Evolutionary conservation across 2,797 vertebrate species (phyloP), one percentile per base, ranked within the genome.

Genomic region (Leucoraja ocellata): DNA sequence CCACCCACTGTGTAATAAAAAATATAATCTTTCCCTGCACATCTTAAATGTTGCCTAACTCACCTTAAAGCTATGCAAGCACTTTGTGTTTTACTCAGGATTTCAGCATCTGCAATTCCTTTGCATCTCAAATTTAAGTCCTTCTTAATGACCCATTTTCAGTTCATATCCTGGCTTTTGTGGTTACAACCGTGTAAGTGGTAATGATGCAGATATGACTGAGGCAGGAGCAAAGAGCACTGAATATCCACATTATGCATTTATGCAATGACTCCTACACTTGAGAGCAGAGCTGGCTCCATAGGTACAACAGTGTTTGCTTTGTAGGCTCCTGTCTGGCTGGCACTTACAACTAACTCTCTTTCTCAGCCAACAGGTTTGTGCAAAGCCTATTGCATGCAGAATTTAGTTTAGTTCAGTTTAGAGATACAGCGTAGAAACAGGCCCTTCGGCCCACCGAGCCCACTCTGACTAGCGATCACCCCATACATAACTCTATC

Each of bases 321-420:
- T 46, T 81, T 81, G 79, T 80, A 46, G 79, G 39, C 18, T 80
- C 79, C 79, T 36, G 79, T 80, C 36, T 80, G 79, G 79, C 79
- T 80, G 79, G 36, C 21, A 80, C 79, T 81, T 74, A 46, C 54
- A 81, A 23, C 79, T 81, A 81, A 23, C 79, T 81, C 16, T 81
- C 16, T 39, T 81, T 21, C 54, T 81, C 21, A 18, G 11, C 77
- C n/a, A 32, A 36, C 28, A 79, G 79, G 4, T 54, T 54, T 81
- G 5, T 81, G 79, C 5, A 81, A 46, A 81, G 14, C 25, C 39
- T 23, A 9, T 81, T 39, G 23, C 39, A 54, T 81, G 1, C 9
- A 18, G 7, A 18, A 0, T 46, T 46, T 46, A 46, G 46, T 46
- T 46, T 46, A 46, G 46, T 46, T 46, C 46, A 46, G 46, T 3